Base-by-base conservation (phyloP, 2,888 invertebrate species). In the Globia sparganii region DNA sequence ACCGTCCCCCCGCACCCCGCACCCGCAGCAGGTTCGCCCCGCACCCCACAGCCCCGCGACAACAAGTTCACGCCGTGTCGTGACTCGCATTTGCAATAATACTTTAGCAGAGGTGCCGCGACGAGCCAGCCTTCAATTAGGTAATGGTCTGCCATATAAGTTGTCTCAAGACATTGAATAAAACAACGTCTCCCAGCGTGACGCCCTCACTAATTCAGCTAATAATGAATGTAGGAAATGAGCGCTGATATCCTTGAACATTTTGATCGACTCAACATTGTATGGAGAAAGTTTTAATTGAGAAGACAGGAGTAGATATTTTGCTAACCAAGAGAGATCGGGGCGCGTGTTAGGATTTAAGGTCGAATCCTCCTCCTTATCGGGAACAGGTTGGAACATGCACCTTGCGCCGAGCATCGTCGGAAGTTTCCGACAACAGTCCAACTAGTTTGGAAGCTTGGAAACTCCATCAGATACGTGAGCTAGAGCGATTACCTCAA, bases 401-500 rank as follows among this genome's bases (percentile, higher is more conserved):
- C 94, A 93, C 92, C 93, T 95, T 92, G 95, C 94, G 91, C 91
- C 91, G 91, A 91, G 90, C 92, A 91, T 89, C 91, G 92, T 92
- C 91, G 90, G 90, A 96, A 96, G 93, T 95, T 96, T 94, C 92
- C 92, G 91, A 94, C 95, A 94, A 93, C 93, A 93, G 93, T 90
- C 93, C 94, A 96, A 96, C 96, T 96, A 95, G 96, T 96, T 96
- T 93, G 92, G 94, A 93, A 96, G 95, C 94, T 95, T 92, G 91
- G 92, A 94, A 96, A 96, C 96, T 96, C 94, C 90, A 95, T 95
- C 96, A 96, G 95, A 94, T 94, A 95, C 95, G 95, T 95, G 96
- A 94, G 94, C 92, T 88, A 89, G 89, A 92, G 92, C 94, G 95
- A 95, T 95, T 95, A 95, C 93, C 93, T 93, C 90, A 76, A 91